Evolutionary conservation across 1,140 invertebrate species (phyloP).

Genomic region (Pachyrhynchus sulphureomaculatus): DNA sequence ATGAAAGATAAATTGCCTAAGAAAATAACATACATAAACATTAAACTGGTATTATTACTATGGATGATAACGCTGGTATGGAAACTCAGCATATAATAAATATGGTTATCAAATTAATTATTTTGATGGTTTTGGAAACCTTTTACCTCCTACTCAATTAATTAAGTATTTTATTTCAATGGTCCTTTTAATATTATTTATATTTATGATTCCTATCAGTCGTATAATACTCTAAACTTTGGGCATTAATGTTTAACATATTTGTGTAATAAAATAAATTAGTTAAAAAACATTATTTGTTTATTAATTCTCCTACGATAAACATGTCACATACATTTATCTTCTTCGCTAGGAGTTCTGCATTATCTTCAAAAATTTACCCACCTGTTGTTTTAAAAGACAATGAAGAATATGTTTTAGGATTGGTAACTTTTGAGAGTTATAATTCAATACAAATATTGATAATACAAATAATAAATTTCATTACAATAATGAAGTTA

Average conservation of each 20-base stretch:
- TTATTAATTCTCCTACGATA: no score
- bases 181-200: background rate
- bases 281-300: no score
- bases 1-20: conserved; percentile 36
- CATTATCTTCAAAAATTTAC: background rate
- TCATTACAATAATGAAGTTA: background rate
- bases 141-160: conserved; percentile 43
- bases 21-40: conserved; percentile 12
- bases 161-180: conserved; percentile 36
- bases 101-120: conserved; percentile 3
- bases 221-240: conserved; percentile 3
- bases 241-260: conserved; percentile 6
- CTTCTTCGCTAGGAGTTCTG: background rate
- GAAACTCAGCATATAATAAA: conserved; percentile 13
- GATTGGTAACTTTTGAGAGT: background rate
- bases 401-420: background rate
- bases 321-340: no score
- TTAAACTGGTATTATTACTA: conserved; percentile 43
- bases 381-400: background rate
- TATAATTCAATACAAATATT: conserved; percentile 1
- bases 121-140: conserved; percentile 45
- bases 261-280: background rate
- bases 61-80: conserved; percentile 14
- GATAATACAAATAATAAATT: background rate
- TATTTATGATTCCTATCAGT: background rate